Evolutionary conservation across 2,113 vertebrate genomes (phyloP).

Genomic region (Oriolus oriolus): DNA sequence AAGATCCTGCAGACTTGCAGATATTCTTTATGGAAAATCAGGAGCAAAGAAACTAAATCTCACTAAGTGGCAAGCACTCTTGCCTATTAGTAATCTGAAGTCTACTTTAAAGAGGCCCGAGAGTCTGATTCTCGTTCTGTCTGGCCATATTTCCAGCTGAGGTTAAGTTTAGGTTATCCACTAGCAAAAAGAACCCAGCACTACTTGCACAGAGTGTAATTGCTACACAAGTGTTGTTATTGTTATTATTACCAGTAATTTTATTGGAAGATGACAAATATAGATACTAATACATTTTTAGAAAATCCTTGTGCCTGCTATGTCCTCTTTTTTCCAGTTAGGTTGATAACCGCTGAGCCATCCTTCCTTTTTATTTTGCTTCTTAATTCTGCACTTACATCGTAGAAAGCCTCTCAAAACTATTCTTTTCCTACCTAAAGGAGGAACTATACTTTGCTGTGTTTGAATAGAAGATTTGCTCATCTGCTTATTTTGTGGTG

Average conservation of each 20-base stretch:
- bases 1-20: background rate
- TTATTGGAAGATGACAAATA: background rate
- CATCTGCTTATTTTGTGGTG: background rate
- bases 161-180: background rate
- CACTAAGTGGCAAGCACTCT: background rate
- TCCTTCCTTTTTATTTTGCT: background rate
- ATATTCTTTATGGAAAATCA: background rate
- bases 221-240: background rate
- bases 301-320: background rate
- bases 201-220: background rate
- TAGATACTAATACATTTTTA: background rate
- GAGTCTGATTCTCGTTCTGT: background rate
- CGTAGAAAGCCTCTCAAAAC: background rate
- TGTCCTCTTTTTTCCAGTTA: background rate
- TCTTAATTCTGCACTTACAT: background rate
- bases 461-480: background rate
- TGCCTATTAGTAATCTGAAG: background rate
- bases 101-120: background rate
- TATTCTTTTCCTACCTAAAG: background rate
- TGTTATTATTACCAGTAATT: background rate
- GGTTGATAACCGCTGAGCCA: background rate
- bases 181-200: background rate
- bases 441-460: background rate
- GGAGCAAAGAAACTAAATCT: background rate
- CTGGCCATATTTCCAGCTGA: background rate